Percentiles rank a stretch among this genome's conserved stretches.
Conservation (phyloP, 2,797 vertebrate species). For the Pogonophryne albipinna region DNA sequence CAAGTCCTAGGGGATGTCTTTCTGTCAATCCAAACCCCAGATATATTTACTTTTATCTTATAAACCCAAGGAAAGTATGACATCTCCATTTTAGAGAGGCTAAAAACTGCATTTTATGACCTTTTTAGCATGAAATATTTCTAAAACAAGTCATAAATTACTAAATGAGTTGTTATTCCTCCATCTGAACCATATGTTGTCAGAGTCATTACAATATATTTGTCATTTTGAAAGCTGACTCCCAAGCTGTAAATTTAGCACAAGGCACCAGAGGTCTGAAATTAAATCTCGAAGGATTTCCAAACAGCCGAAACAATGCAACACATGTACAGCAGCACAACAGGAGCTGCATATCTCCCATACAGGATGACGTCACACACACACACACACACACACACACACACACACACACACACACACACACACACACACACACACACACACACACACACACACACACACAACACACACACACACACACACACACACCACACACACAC, state of each 20-base stretch:
- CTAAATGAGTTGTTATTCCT: no score
- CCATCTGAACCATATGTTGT: constrained; percentile 10
- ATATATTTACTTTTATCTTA: no score
- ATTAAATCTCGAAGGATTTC: constrained; percentile 62
- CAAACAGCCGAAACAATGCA: constrained; percentile 38
- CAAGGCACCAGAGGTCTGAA: constrained; percentile 36
- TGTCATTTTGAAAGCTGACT: constrained; percentile 47
- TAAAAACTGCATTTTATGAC: no score
- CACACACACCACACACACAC: constrained; percentile 25
- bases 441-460: constrained; percentile 24
- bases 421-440: no score
- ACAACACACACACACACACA: constrained; percentile 15
- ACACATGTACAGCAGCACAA: constrained; percentile 13
- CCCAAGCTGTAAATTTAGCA: constrained; percentile 47
- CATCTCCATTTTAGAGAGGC: no score
- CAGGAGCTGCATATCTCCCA: constrained; percentile 8
- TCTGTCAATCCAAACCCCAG: no score
- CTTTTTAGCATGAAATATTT: no score
- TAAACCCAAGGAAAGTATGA: no score
- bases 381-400: constrained; percentile 23
- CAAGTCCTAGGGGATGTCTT: no score
- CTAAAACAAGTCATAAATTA: no score
- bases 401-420: constrained; percentile 22
- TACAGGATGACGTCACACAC: constrained; percentile 1
- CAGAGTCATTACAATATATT: constrained; percentile 41